A percentile compares a stretch with the other conserved stretches of the same genome.
Evolutionary conservation across 2,888 invertebrate genomes (phyloP).

Genomic region (Microplitis deprimator): DNA sequence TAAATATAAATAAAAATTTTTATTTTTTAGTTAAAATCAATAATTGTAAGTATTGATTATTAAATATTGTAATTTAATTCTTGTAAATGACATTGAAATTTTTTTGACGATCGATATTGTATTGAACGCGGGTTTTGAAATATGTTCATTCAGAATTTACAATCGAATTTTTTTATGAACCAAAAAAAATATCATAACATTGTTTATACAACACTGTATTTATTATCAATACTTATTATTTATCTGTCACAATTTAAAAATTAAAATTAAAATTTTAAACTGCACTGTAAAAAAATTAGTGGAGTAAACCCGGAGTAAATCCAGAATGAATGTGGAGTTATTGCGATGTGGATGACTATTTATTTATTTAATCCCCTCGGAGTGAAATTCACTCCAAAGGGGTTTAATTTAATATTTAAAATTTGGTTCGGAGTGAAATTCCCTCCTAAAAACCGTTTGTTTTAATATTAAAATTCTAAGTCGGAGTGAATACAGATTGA

Average conservation of each 20-base stretch:
- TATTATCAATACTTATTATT: not conserved
- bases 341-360: not conserved
- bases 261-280: not conserved
- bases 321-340: too few species aligned
- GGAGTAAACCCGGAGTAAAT: too few species aligned
- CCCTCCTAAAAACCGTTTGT: too few species aligned
- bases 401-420: too few species aligned
- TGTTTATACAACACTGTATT: not conserved
- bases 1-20: too few species aligned
- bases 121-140: constrained; percentile 46
- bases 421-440: too few species aligned
- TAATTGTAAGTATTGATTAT: constrained; percentile 3
- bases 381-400: too few species aligned
- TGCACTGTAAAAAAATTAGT: too few species aligned
- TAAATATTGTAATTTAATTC: not conserved
- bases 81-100: constrained; percentile 44
- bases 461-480: too few species aligned
- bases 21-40: constrained; percentile 3
- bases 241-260: not conserved
- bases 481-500: too few species aligned
- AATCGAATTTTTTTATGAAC: not conserved
- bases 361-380: not conserved
- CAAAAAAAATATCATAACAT: not conserved
- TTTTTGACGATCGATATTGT: constrained; percentile 46
- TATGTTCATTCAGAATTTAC: constrained; percentile 32